Percentiles rank a stretch among this genome's conserved stretches.
Evolutionary conservation across 2,113 vertebrate genomes (phyloP).

Genomic region (Labeo rohita): DNA sequence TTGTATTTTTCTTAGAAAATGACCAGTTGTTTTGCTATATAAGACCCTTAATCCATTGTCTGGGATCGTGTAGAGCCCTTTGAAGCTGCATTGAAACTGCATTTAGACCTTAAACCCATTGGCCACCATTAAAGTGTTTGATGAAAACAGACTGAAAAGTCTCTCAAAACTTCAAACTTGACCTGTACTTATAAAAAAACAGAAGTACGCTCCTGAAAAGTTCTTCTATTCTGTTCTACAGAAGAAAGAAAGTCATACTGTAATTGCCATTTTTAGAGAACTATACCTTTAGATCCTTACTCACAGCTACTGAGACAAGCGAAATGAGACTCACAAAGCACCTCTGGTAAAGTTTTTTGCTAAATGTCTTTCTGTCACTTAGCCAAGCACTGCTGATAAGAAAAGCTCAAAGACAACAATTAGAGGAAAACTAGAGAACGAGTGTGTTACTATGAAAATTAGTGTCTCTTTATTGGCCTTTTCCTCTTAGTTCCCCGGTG

Average conservation of each 20-base stretch:
- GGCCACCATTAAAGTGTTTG: too few relatives aligned
- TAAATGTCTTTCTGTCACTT: conserved; percentile 20
- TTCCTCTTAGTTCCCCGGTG: not conserved
- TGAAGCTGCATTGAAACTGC: too few relatives aligned
- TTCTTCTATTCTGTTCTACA: not conserved
- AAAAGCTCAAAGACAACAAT: conserved; percentile 2
- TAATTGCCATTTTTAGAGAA: not conserved
- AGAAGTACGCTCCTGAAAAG: not conserved
- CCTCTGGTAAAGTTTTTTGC: not conserved
- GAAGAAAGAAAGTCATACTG: not conserved
- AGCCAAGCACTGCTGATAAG: conserved; percentile 1
- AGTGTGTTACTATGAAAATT: not conserved
- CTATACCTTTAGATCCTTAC: not conserved
- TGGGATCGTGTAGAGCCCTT: too few relatives aligned
- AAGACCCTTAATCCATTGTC: too few relatives aligned
- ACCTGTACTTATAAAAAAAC: not conserved
- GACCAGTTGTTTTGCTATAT: too few relatives aligned
- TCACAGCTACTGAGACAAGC: not conserved
- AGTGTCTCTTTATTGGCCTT: not conserved
- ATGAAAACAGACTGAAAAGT: too few relatives aligned
- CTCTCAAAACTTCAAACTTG: not conserved
- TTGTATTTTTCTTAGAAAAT: too few relatives aligned
- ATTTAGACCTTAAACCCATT: too few relatives aligned
- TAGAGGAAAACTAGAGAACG: not conserved
- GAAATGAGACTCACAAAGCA: not conserved